phyloP scores from a whole-genome alignment of 1,140 invertebrate genomes.

The Teleopsis dalmanni region DNA sequence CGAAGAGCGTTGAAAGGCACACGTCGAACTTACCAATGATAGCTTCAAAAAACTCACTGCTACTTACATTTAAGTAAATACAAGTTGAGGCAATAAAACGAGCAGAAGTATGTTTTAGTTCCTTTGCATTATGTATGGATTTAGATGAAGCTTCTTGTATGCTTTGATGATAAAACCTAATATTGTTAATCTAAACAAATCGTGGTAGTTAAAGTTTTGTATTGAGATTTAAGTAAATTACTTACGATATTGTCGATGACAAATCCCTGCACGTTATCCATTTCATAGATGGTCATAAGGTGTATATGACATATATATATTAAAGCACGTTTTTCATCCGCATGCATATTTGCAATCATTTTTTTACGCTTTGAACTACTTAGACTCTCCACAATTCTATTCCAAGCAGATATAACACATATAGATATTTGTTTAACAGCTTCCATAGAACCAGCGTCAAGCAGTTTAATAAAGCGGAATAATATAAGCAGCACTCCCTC shows the following conservation, averaged over 20 bases:
- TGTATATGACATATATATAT: conserved; percentile 28
- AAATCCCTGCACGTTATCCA: conserved; percentile 33
- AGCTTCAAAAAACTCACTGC: conserved; percentile 28
- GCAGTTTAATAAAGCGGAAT: conserved; percentile 28
- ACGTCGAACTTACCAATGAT: conserved; percentile 27
- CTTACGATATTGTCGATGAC: conserved; percentile 34
- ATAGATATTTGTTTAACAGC: conserved; percentile 31
- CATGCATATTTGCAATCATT: neutral
- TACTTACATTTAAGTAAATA: conserved; percentile 21
- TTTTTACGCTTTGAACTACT: neutral
- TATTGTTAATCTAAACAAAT: conserved; percentile 31
- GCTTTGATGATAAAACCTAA: conserved; percentile 29
- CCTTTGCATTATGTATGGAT: neutral
- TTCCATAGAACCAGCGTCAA: conserved; percentile 31
- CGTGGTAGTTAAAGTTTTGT: neutral
- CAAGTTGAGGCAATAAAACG: conserved; percentile 33
- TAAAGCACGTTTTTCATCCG: conserved; percentile 16
- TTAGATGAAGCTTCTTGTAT: conserved; percentile 10
- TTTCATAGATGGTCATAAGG: conserved; percentile 27
- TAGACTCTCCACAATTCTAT: conserved; percentile 13
- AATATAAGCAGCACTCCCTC: conserved; percentile 25
- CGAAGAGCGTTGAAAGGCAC: conserved; percentile 24
- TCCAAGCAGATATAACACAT: conserved; percentile 30
- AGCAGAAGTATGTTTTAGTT: conserved; percentile 26
- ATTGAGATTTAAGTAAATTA: neutral